Base-by-base conservation (phyloP, 2,797 vertebrate species). In the Triplophysa bombifrons region DNA sequence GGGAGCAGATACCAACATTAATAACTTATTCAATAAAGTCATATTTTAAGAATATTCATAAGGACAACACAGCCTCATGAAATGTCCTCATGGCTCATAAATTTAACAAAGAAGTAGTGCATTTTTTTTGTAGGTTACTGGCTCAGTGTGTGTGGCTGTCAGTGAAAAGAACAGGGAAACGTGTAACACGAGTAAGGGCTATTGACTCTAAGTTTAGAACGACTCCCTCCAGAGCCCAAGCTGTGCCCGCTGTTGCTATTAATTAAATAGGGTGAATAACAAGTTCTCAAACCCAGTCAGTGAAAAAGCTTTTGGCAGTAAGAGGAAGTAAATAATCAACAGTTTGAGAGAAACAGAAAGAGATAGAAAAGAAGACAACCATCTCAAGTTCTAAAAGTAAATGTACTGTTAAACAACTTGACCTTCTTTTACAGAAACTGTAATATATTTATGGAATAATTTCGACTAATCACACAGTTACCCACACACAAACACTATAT, bases 191-290 rank as follows among this genome's bases (percentile, higher is more conserved):
- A 94, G 91, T 84, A 85, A 14, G 76, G 70, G 76, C 86, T 85
- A 65, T 72, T 79, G 77, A 75, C 86, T 89, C 92, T 93, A 94
- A 93, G 88, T 93, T 93, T 94, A 94, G 93, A 90, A 86, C 86
- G 83, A 84, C 86, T 86, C 88, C 84, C 83, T 44, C 86, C 87
- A 86, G 82, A 85, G 83, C 87, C 84, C 83, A 70, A 65, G 50
- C 55, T 58, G 63, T 34, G 58, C 70, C 64, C 27, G 63, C 61
- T 67, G 61, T 64, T 58, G 71, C 76, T 22, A 34, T 38, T 71
- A 70, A 63, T 38, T 71, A 55, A 53, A 71, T 58, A 61, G 8
- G 44, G 3, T 20, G 19, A 78, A 58, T 38, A 66, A 38, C 63
- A 65, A 41, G 34, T 44, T 63, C 16, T 64, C 30, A 11, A 67